Evolutionary conservation across 2,888 invertebrate species (phyloP).

Genomic region (Melitaea athalia): DNA sequence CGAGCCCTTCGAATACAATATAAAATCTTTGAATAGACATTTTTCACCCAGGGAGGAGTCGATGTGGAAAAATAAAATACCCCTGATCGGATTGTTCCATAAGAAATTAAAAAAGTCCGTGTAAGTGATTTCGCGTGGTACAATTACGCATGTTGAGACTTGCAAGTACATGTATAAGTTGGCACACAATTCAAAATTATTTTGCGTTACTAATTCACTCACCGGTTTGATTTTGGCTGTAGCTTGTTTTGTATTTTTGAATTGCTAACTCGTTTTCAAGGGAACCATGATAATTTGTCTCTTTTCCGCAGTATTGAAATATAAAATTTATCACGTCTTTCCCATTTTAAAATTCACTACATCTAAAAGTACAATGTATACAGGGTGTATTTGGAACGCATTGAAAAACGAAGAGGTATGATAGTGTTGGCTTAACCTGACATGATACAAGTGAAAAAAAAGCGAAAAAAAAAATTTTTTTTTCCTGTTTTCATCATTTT

Average conservation of each 20-base stretch:
- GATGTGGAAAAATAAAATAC: slow-evolving; percentile 63
- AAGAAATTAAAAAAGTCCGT: slow-evolving; percentile 66
- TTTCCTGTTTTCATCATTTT: too few relatives aligned
- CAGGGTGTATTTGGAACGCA: too few relatives aligned
- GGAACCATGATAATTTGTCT: background rate
- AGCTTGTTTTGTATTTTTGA: slow-evolving; percentile 19
- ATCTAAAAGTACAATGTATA: background rate
- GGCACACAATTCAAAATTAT: slow-evolving; percentile 35
- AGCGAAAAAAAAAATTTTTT: too few relatives aligned
- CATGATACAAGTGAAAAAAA: too few relatives aligned
- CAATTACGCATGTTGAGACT: slow-evolving; percentile 30
- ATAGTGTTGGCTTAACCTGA: too few relatives aligned
- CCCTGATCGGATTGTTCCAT: slow-evolving; percentile 66
- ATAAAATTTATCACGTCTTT: background rate
- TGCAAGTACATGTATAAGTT: slow-evolving; percentile 16
- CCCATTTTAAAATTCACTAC: background rate
- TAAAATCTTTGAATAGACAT: slow-evolving; percentile 34
- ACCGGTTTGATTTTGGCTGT: slow-evolving; percentile 25
- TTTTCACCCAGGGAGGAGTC: slow-evolving; percentile 65
- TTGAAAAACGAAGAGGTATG: too few relatives aligned
- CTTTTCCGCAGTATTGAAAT: background rate
- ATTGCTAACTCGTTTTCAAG: slow-evolving; percentile 9
- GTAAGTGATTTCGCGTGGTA: slow-evolving; percentile 60
- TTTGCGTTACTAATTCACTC: slow-evolving; percentile 28
- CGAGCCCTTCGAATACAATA: background rate